Percentiles rank a stretch among this genome's conserved stretches.
Conservation (phyloP, 2,888 invertebrate species). For the Eulithis testata region DNA sequence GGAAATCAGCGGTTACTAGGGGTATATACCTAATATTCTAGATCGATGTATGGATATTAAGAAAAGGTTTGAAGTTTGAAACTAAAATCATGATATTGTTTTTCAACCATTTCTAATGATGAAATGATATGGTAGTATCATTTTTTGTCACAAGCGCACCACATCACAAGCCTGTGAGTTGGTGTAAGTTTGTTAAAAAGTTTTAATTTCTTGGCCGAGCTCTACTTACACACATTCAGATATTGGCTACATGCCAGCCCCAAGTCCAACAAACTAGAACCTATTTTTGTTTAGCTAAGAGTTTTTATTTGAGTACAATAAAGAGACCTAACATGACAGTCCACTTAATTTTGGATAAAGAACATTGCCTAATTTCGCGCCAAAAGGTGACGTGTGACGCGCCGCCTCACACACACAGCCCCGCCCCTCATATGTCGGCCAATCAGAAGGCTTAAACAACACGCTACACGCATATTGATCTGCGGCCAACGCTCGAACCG, state of each 20-base stretch:
- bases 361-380: constrained; percentile 73
- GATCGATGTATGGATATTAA: too few relatives aligned
- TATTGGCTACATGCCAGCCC: constrained; percentile 1
- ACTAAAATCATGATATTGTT: too few relatives aligned
- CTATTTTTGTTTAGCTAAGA: neutral
- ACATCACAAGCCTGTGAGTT: neutral
- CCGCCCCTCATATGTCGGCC: constrained; percentile 79
- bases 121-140: too few relatives aligned
- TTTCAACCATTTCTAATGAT: too few relatives aligned
- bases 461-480: constrained; percentile 85
- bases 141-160: too few relatives aligned
- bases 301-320: neutral
- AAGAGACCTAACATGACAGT: constrained; percentile 18
- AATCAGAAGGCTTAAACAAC: constrained; percentile 78
- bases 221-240: constrained; percentile 1
- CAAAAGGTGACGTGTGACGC: constrained; percentile 73
- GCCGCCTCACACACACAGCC: constrained; percentile 73
- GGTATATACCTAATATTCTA: too few relatives aligned
- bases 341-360: constrained; percentile 54
- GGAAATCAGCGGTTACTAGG: too few relatives aligned
- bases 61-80: too few relatives aligned
- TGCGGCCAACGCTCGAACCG: constrained; percentile 81
- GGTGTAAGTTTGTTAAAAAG: constrained; percentile 9
- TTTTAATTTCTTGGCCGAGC: constrained; percentile 12
- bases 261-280: neutral